Evolutionary conservation across 2,113 vertebrate species (phyloP).

Genomic region (Thomomys bottae): DNA sequence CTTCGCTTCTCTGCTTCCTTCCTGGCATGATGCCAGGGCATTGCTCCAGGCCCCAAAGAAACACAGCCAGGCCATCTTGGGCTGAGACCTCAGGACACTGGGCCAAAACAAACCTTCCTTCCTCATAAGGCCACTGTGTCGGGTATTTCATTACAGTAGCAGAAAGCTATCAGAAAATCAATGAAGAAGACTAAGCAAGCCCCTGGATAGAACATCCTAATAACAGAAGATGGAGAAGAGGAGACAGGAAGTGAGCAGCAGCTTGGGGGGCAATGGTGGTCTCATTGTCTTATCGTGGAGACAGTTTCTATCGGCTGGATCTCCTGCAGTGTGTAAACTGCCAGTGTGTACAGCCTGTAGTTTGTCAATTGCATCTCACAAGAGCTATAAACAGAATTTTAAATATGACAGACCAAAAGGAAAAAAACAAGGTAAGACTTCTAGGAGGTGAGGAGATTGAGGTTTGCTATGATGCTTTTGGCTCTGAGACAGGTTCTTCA

Average conservation of each 20-base stretch:
- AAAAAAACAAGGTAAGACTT: not conserved
- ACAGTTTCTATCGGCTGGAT: not conserved
- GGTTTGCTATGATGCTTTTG: not conserved
- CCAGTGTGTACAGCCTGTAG: too few relatives aligned
- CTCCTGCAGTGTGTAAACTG: not conserved
- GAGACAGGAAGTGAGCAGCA: not conserved
- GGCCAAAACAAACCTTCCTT: not conserved
- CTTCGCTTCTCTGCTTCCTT: too few relatives aligned
- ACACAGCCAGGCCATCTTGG: too few relatives aligned
- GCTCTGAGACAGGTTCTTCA: not conserved
- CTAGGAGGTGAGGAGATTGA: not conserved
- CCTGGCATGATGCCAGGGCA: too few relatives aligned
- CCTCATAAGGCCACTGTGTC: not conserved
- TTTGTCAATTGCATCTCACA: not conserved
- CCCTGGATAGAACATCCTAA: too few relatives aligned
- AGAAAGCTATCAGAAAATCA: not conserved
- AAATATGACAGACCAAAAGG: not conserved
- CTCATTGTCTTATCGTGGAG: not conserved
- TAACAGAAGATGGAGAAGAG: too few relatives aligned
- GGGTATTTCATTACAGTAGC: not conserved
- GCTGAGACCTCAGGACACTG: not conserved
- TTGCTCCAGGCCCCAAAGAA: not conserved
- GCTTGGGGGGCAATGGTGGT: accelerated
- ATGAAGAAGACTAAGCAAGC: accelerated
- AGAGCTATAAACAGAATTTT: not conserved